Evolutionary conservation across 2,888 invertebrate genomes (phyloP), one percentile per base, ranked within the genome.

Genomic region (Chouioia cunea): DNA sequence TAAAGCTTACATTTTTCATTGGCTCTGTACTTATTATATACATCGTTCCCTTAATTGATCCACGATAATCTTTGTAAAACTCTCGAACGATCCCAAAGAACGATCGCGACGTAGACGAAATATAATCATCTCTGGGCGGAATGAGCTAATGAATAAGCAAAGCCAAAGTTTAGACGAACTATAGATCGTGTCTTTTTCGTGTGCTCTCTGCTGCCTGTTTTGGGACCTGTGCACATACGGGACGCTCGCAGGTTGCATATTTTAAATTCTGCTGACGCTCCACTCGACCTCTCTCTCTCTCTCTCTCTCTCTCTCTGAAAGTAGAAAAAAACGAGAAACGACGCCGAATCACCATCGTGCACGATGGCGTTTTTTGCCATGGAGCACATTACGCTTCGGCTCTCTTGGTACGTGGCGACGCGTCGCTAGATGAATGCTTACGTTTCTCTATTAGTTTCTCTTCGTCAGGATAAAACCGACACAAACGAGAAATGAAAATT

Each of bases 181-280:
- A n/a, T 36, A 36, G 36, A 36, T 36, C 36, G 36, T 2, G n/a
- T 8, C 44, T 63, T 63, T 63, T 52, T 22, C 62, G 20, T 22
- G 20, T 36, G 14, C 46, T n/a, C n/a, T n/a, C n/a, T n/a, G n/a
- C n/a, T n/a, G n/a, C n/a, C n/a, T n/a, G 36, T 6, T 36, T 12
- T 12, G 36, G 10, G 27, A 27, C 4, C 6, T 27, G 36, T 12
- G 36, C 10, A 12, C 36, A 36, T 10, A 12, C 15, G 23, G 27
- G 15, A 14, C 56, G 20, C 52, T 18, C 22, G 65, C 64, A 71
- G 75, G 76, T 79, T 82, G 83, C 81, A 84, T 84, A 83, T 83
- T 83, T 83, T 81, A 80, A 79, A 84, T 84, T 83, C 83, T 79
- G 79, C 77, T 78, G 81, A 79, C 78, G 79, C 77, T 80, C 79